Base-by-base conservation (phyloP, 1,140 invertebrate species). In the Semibalanus balanoides region DNA sequence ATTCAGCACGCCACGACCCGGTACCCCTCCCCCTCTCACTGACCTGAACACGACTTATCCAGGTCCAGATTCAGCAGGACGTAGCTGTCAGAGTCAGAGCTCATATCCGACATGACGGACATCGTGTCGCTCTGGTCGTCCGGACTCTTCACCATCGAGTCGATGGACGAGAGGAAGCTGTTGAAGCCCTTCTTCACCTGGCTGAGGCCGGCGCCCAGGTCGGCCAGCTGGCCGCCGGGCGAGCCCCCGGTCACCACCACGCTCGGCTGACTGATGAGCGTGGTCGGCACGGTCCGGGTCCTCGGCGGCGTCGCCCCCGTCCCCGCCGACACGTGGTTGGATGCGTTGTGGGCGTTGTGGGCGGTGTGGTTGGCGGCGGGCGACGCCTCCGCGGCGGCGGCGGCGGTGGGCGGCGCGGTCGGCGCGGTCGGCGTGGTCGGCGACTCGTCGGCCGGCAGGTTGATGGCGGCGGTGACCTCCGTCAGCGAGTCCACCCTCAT, bases 121-220 rank as follows among this genome's bases (percentile, higher is more conserved):
- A 85, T 78, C 7, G 82, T 82, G 75, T 85, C 84, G 30, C 91
- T 81, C 92, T 90, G 0, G 89, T 87, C 0, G 88, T 88, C 0
- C 87, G 84, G 76, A 76, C 77, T 78, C 79, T 90, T 89, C 31
- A 93, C 82, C 7, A 91, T 91, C 28, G 90, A 91, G 83, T 94
- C 92, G 74, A 93, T 88, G 11, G 91, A 92, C 64, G 90, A 91
- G 87, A 92, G 92, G 30, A 93, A 86, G 79, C 88, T 92, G 31
- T 87, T 89, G 77, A 93, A 88, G 9, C 91, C 91, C 82, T 92
- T 92, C 78, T 90, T 91, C 89, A 93, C 76, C 17, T 75, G 76
- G 31, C 78, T 82, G 19, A 79, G 80, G 0, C 79, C 78, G 28
- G 70, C 70, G 70, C n/a, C 70, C 3, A 72, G 28, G 3, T 30